Evolutionary conservation across 1,140 invertebrate genomes (phyloP), one percentile per base, ranked within the genome.

Genomic region (Eciton burchellii): DNA sequence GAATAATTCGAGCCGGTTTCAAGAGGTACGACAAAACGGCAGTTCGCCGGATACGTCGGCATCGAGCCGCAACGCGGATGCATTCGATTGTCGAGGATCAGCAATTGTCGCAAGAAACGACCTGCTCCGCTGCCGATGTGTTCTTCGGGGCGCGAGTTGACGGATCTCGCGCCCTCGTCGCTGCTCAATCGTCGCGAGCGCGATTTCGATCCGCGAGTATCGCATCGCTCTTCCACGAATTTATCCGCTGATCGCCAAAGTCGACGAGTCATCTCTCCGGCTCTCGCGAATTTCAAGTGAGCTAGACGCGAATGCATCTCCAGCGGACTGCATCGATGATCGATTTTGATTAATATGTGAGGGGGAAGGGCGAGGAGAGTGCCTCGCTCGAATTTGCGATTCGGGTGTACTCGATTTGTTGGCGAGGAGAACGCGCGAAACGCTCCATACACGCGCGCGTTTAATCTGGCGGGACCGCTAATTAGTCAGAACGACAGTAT

Each of bases 101-200:
- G 57, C n/a, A n/a, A n/a, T n/a, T 81, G 82, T 43, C 70, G 49
- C 49, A 62, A 70, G 74, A 79, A 79, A 79, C 63, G 63, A 79
- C 56, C 29, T 77, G 35, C 62, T 68, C 35, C 62, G 62, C 49
- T 77, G 62, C 35, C 49, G 54, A 77, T 79, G 63, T 79, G 63
- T 57, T 26, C 24, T 79, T 70, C 56, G 74, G 70, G 49, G 52
- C 35, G 56, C 62, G 14, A 56, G 62, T 35, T 45, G 47, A 56
- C 62, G 47, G 41, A n/a, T n/a, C n/a, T n/a, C n/a, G n/a, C n/a
- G n/a, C n/a, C n/a, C n/a, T n/a, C n/a, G n/a, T n/a, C n/a, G n/a
- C n/a, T n/a, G n/a, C n/a, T n/a, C n/a, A n/a, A n/a, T n/a, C n/a
- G n/a, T n/a, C n/a, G n/a, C 12, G n/a, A 14, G 35, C 62, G 47